phyloP scores from a whole-genome alignment of 2,797 vertebrate genomes.

The Cirrhinus molitorella region DNA sequence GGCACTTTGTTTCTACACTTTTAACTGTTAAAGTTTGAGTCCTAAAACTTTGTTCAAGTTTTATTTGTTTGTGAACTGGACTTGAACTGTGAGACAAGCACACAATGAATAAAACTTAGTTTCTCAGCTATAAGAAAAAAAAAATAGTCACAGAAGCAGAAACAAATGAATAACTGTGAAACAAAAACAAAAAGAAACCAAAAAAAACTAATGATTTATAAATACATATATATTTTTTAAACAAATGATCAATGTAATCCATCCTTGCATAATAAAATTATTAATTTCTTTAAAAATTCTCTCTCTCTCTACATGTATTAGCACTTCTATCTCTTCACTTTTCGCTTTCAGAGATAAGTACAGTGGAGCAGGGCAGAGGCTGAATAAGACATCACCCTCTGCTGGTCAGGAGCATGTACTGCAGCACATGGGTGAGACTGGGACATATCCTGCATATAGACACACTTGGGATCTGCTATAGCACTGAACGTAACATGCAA shows the following conservation, averaged over 20 bases:
- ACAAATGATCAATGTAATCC: no score
- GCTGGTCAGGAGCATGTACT: constrained; percentile 46
- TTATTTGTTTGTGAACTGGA: not conserved
- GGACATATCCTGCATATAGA: constrained; percentile 20
- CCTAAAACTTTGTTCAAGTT: not conserved
- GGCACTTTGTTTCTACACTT: not conserved
- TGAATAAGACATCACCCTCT: constrained; percentile 52
- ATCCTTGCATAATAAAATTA: no score
- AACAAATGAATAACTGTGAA: not conserved
- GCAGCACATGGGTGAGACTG: constrained; percentile 11
- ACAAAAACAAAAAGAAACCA: no score
- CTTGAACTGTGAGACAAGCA: not conserved
- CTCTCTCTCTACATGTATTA: not conserved
- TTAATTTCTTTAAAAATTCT: no score
- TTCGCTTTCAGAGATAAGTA: not conserved
- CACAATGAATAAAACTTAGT: not conserved
- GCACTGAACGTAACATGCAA: constrained; percentile 40
- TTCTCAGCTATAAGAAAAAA: not conserved
- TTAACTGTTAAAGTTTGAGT: not conserved
- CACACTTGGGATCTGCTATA: constrained; percentile 26
- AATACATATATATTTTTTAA: not conserved
- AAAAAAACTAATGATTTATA: no score
- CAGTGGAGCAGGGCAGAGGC: not conserved
- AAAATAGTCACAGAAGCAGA: not conserved
- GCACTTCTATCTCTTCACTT: not conserved